Conservation (phyloP, 2,888 invertebrate species). For the Erebia epiphron region DNA sequence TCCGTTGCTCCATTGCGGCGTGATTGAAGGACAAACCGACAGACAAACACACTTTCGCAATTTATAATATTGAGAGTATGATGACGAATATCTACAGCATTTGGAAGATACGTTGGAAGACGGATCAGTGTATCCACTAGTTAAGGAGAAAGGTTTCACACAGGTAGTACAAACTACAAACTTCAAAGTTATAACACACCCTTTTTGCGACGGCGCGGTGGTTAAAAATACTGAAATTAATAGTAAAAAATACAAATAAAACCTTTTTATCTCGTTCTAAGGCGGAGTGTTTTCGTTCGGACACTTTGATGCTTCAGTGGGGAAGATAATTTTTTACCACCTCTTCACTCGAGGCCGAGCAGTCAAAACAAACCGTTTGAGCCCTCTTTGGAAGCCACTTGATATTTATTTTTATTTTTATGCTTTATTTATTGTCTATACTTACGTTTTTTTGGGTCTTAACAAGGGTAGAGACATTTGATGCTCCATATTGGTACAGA, state of each 20-base stretch:
- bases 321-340: slow-evolving; percentile 65
- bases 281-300: slow-evolving; percentile 32
- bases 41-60: no score
- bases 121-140: no score
- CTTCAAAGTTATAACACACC: no score
- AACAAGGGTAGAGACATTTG: slow-evolving; percentile 26
- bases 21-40: no score
- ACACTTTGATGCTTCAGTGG: slow-evolving; percentile 63
- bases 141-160: no score
- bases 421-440: slow-evolving; percentile 65
- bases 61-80: no score
- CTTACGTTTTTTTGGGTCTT: slow-evolving; percentile 25
- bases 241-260: slow-evolving; percentile 5
- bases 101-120: no score
- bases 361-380: slow-evolving; percentile 82
- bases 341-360: slow-evolving; percentile 62
- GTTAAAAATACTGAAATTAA: no score
- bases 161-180: no score
- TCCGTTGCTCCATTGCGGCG: no score
- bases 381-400: slow-evolving; percentile 69
- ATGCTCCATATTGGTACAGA: background rate
- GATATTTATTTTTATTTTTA: slow-evolving; percentile 76
- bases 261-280: slow-evolving; percentile 17
- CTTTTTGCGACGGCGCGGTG: no score
- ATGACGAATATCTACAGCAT: no score